Percentiles rank a stretch among this genome's conserved stretches.
Conservation (phyloP, 1,140 invertebrate species). For the Rhyacophila brunnea region DNA sequence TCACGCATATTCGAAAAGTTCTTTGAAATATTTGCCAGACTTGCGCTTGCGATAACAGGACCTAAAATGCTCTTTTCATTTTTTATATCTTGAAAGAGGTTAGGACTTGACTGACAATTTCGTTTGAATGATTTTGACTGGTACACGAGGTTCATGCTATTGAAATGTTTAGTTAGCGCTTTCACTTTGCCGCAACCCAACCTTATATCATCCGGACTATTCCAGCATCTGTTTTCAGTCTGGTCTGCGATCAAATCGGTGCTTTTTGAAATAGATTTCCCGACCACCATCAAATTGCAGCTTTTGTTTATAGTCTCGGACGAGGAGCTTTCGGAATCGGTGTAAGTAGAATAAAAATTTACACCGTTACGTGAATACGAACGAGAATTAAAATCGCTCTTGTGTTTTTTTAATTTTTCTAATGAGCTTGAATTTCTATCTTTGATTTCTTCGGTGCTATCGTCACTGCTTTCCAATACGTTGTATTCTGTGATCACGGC, state of each 20-base stretch:
- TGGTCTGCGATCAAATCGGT: neutral
- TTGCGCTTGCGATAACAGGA: neutral
- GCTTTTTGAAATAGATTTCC: neutral
- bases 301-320: neutral
- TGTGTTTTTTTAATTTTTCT: neutral
- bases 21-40: neutral
- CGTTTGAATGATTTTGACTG: constrained; percentile 48
- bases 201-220: constrained; percentile 60
- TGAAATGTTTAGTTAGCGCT: constrained; percentile 63
- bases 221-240: constrained; percentile 49
- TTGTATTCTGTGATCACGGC: constrained; percentile 14
- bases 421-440: neutral
- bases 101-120: constrained; percentile 52
- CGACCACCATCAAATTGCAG: neutral
- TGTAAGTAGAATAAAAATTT: neutral
- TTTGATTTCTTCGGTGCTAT: neutral
- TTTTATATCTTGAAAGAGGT: constrained; percentile 39
- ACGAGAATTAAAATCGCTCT: neutral
- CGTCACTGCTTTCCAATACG: constrained; percentile 10
- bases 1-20: neutral
- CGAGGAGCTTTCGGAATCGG: neutral
- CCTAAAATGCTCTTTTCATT: neutral
- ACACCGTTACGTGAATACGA: neutral
- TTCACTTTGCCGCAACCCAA: constrained; percentile 63
- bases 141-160: constrained; percentile 49